Evolutionary conservation across 2,888 invertebrate genomes (phyloP).

Genomic region (Pammene fasciana): DNA sequence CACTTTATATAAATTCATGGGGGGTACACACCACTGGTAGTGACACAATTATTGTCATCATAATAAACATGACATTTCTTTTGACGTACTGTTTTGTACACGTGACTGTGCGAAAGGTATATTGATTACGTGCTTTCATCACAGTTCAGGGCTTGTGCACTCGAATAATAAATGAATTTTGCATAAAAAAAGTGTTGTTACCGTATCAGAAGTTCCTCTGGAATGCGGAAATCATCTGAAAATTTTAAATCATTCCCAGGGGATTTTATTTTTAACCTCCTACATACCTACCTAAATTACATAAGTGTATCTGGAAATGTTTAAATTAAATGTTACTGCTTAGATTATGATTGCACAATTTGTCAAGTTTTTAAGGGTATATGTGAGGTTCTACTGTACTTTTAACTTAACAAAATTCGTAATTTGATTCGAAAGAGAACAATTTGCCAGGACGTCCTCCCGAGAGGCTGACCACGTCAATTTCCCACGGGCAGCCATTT

Average conservation of each 20-base stretch:
- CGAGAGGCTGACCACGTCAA: slow-evolving; percentile 20
- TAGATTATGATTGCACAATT: too few species aligned
- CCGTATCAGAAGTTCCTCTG: not conserved
- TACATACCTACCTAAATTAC: too few species aligned
- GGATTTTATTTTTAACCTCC: not conserved
- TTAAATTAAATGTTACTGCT: too few species aligned
- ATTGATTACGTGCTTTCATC: slow-evolving; percentile 42
- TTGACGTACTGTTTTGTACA: slow-evolving; percentile 11
- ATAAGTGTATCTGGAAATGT: too few species aligned
- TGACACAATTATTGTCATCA: not conserved
- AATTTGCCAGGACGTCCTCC: slow-evolving; percentile 5
- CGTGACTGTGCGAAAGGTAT: slow-evolving; percentile 25
- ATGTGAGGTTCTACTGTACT: too few species aligned
- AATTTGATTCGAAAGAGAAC: slow-evolving; percentile 23
- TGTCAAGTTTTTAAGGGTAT: too few species aligned
- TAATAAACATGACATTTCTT: not conserved
- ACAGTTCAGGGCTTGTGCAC: slow-evolving; percentile 38
- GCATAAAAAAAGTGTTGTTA: slow-evolving; percentile 21
- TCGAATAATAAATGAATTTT: slow-evolving; percentile 36
- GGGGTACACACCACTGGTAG: too few species aligned
- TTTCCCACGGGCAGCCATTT: slow-evolving; percentile 26
- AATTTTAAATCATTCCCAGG: not conserved
- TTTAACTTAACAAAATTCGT: not conserved
- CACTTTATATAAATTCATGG: too few species aligned
- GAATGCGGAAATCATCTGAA: slow-evolving; percentile 5